These are phyloP conservation scores for Aurelia sp. DNA, from an alignment of 30 jellyfish, hydroid and myxozoan genomes.

Conservation along the genomic window DNA sequence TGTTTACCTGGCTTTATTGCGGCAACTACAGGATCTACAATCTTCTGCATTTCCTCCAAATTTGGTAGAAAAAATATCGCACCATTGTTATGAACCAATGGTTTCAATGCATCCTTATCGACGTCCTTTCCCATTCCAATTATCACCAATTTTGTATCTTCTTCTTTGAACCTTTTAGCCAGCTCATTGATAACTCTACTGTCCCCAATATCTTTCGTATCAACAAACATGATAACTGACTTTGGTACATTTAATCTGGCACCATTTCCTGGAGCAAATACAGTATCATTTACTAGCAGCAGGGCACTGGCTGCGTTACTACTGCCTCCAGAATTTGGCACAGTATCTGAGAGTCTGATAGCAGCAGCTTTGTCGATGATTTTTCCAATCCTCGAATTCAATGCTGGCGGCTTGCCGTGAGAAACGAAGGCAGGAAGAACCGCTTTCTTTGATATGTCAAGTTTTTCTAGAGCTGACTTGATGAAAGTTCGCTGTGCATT, in stretches of 20 bases:
- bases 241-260: slow-evolving; percentile 81
- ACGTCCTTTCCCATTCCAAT: slow-evolving; percentile 78
- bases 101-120: slow-evolving; percentile 31
- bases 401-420: slow-evolving; percentile 44
- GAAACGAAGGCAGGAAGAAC: slow-evolving; percentile 68
- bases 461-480: slow-evolving; percentile 13
- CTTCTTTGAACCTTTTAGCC: slow-evolving; percentile 73
- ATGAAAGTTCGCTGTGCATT: slow-evolving; percentile 49
- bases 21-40: slow-evolving; percentile 65
- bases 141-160: slow-evolving; percentile 71
- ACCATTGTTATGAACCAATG: slow-evolving; percentile 47
- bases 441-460: slow-evolving; percentile 30
- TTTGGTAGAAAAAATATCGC: slow-evolving; percentile 87
- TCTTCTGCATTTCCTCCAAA: slow-evolving; percentile 56
- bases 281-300: slow-evolving; percentile 55
- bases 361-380: not conserved
- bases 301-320: slow-evolving; percentile 61
- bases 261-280: slow-evolving; percentile 73
- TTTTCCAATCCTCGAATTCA: slow-evolving; percentile 44
- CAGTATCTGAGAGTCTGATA: not conserved
- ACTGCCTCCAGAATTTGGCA: slow-evolving; percentile 39
- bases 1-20: slow-evolving; percentile 79
- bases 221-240: slow-evolving; percentile 85
- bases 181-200: slow-evolving; percentile 50
- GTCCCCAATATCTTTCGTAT: slow-evolving; percentile 58